A percentile compares a stretch with the other conserved stretches of the same genome.
Evolutionary conservation across 2,888 invertebrate genomes (phyloP).

Genomic region (Cosmorhoe ocellata): DNA sequence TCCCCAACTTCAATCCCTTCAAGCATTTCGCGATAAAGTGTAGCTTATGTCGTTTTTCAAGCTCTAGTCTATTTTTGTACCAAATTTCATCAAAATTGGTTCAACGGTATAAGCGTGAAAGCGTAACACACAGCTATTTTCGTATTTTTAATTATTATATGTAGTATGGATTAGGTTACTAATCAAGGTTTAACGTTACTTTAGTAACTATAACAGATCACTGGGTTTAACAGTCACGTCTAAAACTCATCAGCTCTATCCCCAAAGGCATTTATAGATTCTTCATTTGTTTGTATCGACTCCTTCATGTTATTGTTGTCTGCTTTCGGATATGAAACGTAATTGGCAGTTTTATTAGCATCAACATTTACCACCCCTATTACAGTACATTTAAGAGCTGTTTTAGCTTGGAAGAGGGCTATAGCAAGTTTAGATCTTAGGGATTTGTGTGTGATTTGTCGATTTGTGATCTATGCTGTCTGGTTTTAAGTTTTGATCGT

Average conservation of each 20-base stretch:
- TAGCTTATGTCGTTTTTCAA: no score
- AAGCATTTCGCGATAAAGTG: no score
- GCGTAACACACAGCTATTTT: no score
- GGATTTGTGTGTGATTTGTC: conserved; percentile 26
- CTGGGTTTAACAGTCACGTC: conserved; percentile 26
- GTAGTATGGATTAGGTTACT: no score
- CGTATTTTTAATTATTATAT: no score
- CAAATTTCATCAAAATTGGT: no score
- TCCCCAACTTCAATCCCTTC: no score
- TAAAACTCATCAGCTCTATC: conserved; percentile 41
- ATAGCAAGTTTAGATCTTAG: conserved; percentile 7
- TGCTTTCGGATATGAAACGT: conserved; percentile 63
- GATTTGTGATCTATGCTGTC: conserved; percentile 31
- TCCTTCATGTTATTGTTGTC: conserved; percentile 77
- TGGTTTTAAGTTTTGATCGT: conserved; percentile 21
- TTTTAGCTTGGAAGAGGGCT: conserved; percentile 20
- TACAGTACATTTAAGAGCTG: conserved; percentile 9
- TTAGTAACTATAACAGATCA: no score
- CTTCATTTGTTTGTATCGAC: conserved; percentile 80
- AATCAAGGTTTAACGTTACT: no score
- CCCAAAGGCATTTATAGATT: conserved; percentile 78
- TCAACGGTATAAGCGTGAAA: no score
- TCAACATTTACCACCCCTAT: conserved; percentile 42
- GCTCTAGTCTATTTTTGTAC: no score
- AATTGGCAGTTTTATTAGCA: conserved; percentile 63